Base-by-base conservation (phyloP, 2,797 vertebrate genomes). In the Eleutherodactylus coqui region DNA sequence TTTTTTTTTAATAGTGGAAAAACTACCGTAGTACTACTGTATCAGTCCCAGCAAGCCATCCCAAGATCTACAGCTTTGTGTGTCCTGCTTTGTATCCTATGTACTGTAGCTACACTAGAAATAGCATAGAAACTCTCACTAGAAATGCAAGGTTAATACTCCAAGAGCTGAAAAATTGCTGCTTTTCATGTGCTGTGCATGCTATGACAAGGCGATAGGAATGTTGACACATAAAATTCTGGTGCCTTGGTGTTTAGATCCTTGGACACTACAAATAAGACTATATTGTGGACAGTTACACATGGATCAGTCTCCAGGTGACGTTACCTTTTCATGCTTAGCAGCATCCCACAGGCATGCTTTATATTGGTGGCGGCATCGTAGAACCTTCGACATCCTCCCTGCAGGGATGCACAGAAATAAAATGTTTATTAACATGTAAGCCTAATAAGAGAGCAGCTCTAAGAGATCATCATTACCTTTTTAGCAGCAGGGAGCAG, bases 261-360 rank as follows among this genome's bases (percentile, higher is more conserved):
- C 4, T 27, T 27, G 10, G n/a, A 60, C 13, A 27, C 36, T 43
- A 43, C 11, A 73, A 64, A 60, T 41, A 36, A 64, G 14, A 69
- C 27, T 27, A 38, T 9, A 51, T 24, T 49, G 21, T 3, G 9
- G 43, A 29, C 41, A 14, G 5, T 32, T 34, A 62, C 17, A 58
- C 51, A 78, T 0, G 4, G 19, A 41, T 78, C 3, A 43, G 24
- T 75, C n/a, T 76, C 10, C n/a, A 75, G 43, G 10, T 36, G 4
- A 45, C n/a, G 32, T 8, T 89, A 91, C 90, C 90, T 89, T 84
- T 88, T 87, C 69, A 64, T 4, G 19, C 5, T 34, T 67, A 73
- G 27, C 29, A 64, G 16, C 72, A 87, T 86, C 27, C 88, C 88
- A 9, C 88, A 90, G 43, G 87, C 67, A 51, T 81, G 89, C 2